Conservation (phyloP, 2,797 vertebrate genomes). For the Lycodopsis pacificus region DNA sequence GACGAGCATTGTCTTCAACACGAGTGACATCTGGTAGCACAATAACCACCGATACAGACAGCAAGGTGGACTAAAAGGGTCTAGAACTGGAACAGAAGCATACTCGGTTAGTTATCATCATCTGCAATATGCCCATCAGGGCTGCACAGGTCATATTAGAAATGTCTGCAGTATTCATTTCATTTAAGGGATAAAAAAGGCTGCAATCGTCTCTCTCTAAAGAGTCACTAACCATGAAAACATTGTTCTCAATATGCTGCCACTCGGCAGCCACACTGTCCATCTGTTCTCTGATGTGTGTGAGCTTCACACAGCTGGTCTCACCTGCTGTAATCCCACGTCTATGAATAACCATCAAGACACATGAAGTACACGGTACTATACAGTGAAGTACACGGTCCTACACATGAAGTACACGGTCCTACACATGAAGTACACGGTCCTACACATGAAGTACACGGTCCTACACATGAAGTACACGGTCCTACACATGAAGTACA, state of each 20-base stretch:
- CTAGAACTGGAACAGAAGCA: background rate
- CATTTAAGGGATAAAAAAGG: background rate
- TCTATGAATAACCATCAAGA: background rate
- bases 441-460: too few species aligned
- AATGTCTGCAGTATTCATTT: background rate
- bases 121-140: background rate
- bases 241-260: background rate
- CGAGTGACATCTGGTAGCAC: constrained; percentile 1
- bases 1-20: background rate
- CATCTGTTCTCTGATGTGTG: background rate
- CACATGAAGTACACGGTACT: too few species aligned
- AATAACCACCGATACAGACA: constrained; percentile 14
- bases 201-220: background rate
- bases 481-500: too few species aligned
- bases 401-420: too few species aligned
- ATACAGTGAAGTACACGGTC: too few species aligned
- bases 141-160: background rate
- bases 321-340: background rate
- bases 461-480: too few species aligned
- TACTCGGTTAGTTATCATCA: background rate
- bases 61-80: background rate
- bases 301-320: background rate
- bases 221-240: background rate
- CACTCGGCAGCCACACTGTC: constrained; percentile 15
- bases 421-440: too few species aligned